These are phyloP conservation scores for Aramus guarauna DNA, from an alignment of 2,113 vertebrate genomes.

Conservation along the genomic window DNA sequence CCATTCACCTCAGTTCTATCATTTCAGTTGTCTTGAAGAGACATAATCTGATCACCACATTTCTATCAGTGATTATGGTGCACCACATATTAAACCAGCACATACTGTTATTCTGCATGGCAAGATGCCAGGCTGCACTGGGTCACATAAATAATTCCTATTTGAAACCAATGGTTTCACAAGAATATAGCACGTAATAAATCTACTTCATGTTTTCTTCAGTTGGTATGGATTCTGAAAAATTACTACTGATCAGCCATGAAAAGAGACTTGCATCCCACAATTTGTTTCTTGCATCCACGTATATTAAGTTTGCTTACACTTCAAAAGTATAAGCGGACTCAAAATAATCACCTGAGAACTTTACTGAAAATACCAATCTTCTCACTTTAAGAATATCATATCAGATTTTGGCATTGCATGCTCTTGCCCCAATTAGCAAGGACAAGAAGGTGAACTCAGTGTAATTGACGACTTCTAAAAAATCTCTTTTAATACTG, in stretches of 20 bases:
- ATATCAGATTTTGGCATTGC: not conserved
- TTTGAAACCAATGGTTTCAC: not conserved
- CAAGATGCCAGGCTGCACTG: not conserved
- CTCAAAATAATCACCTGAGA: not conserved
- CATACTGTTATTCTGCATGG: not conserved
- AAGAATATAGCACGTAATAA: not conserved
- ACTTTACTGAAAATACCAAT: not conserved
- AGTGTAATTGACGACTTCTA: not conserved
- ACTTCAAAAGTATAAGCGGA: not conserved
- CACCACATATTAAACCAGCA: not conserved
- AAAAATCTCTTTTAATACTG: not conserved
- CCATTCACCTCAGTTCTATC: not conserved
- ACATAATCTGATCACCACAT: not conserved
- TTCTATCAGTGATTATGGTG: not conserved
- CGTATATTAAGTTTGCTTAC: not conserved
- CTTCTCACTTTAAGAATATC: not conserved
- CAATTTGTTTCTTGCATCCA: not conserved
- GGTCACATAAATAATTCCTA: not conserved
- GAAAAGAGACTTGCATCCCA: not conserved
- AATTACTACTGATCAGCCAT: not conserved
- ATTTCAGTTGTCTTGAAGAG: not conserved
- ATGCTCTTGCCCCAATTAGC: not conserved
- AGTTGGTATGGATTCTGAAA: not conserved
- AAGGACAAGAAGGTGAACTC: slow-evolving; percentile 5
- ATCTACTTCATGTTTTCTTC: not conserved